Base-by-base conservation (phyloP, 1,140 invertebrate genomes). In the Drosophila neocordata region DNA sequence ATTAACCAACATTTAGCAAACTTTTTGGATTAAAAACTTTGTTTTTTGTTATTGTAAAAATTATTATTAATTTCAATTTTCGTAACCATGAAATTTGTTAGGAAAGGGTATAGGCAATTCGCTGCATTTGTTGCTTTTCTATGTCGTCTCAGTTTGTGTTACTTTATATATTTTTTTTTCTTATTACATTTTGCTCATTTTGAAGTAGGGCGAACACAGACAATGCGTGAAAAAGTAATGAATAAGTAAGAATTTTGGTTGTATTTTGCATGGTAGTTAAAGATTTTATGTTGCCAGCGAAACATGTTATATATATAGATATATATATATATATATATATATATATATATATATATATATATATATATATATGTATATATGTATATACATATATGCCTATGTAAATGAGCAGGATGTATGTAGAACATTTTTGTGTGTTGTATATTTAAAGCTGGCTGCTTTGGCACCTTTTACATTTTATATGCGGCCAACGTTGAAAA, bases 401-500 rank as follows among this genome's bases (percentile, higher is more conserved):
- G 48, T 71, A 59, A 44, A 56, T 64, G 57, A 4, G 4, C 41
- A 48, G 69, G 63, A 73, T 31, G 24, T 68, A 76, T 59, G 12
- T 22, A 38, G 20, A 20, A 38, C 58, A 34, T 37, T 56, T 48
- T 48, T 65, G 71, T 61, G 72, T 65, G 57, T 63, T 75, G 72
- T 65, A 75, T 75, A 75, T 85, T 82, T 79, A 57, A 75, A 70
- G 72, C 61, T 58, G 72, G 59, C 62, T 63, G 65, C 76, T 84
- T 75, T 65, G 41, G 41, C 77, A 80, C 81, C 77, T 84, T 84
- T 85, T 79, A 62, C 77, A 84, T 84, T 73, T 77, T 85, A 73
- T 77, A 77, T 80, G 61, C 35, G 38, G 37, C 65, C 41, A 76
- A 37, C 62, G 67, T 65, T 48, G 41, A 55, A 59, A 76, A 55